Percentiles rank a stretch among this genome's conserved stretches.
These are phyloP conservation scores for Lutraria lutraria DNA, from an alignment of 2,888 invertebrate species.

Conservation along the genomic window DNA sequence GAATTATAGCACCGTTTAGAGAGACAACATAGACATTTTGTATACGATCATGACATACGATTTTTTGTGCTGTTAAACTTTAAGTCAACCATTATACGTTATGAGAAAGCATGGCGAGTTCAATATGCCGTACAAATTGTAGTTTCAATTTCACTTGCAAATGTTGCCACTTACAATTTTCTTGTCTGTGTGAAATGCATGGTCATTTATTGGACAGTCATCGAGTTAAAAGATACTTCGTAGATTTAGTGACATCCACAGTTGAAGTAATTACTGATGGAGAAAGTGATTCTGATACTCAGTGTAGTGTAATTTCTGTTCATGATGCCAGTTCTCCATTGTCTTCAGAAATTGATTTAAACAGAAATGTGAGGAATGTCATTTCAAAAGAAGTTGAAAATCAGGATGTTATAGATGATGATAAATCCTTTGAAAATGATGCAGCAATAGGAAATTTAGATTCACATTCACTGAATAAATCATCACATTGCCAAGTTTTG, in stretches of 20 bases:
- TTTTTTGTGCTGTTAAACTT: neutral
- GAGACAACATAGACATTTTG: neutral
- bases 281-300: neutral
- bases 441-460: neutral
- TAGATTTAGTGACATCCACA: constrained; percentile 1
- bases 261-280: neutral
- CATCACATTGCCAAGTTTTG: neutral
- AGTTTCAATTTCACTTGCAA: constrained; percentile 8
- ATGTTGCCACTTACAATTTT: constrained; percentile 21
- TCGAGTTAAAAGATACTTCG: constrained; percentile 6
- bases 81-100: neutral
- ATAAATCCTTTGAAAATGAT: neutral
- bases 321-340: neutral
- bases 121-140: neutral
- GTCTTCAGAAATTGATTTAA: neutral
- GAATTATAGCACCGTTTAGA: neutral
- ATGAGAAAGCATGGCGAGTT: neutral
- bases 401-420: neutral
- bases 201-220: neutral
- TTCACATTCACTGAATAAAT: neutral
- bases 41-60: neutral
- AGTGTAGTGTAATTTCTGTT: neutral
- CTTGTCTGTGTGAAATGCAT: constrained; percentile 37
- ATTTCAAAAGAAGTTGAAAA: neutral
- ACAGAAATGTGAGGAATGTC: neutral